Percentiles rank a stretch among this genome's conserved stretches.
Evolutionary conservation across 2,113 vertebrate genomes (phyloP).

Genomic region (Cynopterus brachyotis): DNA sequence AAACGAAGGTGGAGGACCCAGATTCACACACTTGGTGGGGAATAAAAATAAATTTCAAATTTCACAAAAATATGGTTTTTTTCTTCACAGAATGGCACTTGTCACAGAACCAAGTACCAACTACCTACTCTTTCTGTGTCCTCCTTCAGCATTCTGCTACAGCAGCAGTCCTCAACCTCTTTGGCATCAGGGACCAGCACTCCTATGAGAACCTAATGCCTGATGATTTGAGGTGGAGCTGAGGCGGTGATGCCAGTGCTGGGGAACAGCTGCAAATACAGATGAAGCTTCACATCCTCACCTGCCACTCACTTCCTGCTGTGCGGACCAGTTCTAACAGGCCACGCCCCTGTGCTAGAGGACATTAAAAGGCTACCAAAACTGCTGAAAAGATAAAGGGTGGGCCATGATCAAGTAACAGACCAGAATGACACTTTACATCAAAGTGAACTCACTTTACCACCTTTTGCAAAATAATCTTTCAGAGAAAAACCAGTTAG

Average conservation of each 20-base stretch:
- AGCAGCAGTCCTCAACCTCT: too few species aligned
- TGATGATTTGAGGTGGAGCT: too few species aligned
- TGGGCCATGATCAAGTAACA: neutral
- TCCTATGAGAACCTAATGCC: too few species aligned
- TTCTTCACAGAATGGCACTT: neutral
- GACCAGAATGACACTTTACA: neutral
- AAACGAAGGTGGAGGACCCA: neutral
- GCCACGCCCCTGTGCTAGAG: neutral
- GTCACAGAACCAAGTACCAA: constrained; percentile 6
- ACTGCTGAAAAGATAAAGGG: neutral
- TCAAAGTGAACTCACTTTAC: neutral
- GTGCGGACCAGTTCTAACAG: too few species aligned
- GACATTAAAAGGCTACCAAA: neutral
- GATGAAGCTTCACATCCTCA: too few species aligned
- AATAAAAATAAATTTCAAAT: neutral
- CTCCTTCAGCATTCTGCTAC: neutral
- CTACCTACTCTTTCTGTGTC: neutral
- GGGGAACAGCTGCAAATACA: too few species aligned
- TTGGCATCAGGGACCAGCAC: too few species aligned
- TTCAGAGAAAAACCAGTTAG: neutral
- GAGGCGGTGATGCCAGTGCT: too few species aligned
- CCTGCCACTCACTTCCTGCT: too few species aligned
- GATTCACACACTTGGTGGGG: neutral
- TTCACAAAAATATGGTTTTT: neutral
- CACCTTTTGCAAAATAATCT: neutral